A percentile compares a stretch with the other conserved stretches of the same genome.
phyloP scores from a whole-genome alignment of 2,888 invertebrate genomes.

The Julus scandinavius region DNA sequence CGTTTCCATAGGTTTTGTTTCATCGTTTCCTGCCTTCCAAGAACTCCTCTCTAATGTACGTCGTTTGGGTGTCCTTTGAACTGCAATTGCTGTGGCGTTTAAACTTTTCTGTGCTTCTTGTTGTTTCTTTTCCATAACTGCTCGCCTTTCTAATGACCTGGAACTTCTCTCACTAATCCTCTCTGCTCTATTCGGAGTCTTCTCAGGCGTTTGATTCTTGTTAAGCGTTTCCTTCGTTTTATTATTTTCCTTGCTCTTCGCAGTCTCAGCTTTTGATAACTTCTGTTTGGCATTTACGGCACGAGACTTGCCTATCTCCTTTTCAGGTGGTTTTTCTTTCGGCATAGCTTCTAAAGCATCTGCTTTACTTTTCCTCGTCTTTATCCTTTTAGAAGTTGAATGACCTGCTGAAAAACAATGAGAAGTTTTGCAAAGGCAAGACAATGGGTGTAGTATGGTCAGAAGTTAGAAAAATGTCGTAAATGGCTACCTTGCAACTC shows the following conservation, averaged over 20 bases:
- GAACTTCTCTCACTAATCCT: constrained; percentile 1
- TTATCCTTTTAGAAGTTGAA: constrained; percentile 7
- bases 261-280: background rate
- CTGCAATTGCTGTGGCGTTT: background rate
- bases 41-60: constrained; percentile 13
- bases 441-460: no score
- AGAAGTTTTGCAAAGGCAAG: background rate
- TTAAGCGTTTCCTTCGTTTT: constrained; percentile 30
- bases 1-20: background rate
- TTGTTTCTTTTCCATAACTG: constrained; percentile 33
- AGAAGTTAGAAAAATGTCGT: no score
- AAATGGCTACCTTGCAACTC: background rate
- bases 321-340: constrained; percentile 13
- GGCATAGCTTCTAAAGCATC: background rate
- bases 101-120: constrained; percentile 34
- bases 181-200: background rate
- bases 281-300: background rate
- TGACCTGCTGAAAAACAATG: background rate
- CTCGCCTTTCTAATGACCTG: constrained; percentile 29
- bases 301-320: background rate
- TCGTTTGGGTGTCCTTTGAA: constrained; percentile 42
- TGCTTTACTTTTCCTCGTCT: constrained; percentile 9
- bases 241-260: constrained; percentile 20
- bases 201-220: constrained; percentile 25
- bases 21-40: background rate